Evolutionary conservation across 2,113 vertebrate genomes (phyloP).

Genomic region (Antechinus stuartii): DNA sequence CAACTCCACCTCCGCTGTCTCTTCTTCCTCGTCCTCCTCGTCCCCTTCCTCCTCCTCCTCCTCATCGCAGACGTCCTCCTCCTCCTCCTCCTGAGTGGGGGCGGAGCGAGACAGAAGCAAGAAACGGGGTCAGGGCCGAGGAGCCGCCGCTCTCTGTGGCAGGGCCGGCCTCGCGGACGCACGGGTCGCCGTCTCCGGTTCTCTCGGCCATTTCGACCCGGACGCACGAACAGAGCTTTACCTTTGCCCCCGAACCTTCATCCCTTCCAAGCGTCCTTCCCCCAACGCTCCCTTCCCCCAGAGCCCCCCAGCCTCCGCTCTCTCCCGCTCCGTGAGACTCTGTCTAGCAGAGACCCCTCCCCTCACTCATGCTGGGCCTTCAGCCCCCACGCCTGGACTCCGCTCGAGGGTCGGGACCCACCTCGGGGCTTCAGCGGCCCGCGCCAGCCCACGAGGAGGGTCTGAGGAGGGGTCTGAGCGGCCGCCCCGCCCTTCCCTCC

Average conservation of each 20-base stretch:
- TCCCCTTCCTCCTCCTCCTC: conserved; percentile 62
- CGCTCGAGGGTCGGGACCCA: too few relatives aligned
- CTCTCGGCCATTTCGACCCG: not conserved
- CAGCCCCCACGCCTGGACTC: too few relatives aligned
- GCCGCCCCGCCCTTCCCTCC: too few relatives aligned
- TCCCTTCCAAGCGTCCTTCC: not conserved
- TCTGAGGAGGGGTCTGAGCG: too few relatives aligned
- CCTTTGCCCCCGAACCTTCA: not conserved
- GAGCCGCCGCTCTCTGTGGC: not conserved
- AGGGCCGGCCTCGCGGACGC: not conserved
- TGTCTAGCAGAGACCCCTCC: too few relatives aligned
- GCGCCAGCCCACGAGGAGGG: too few relatives aligned
- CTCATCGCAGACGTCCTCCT: conserved; percentile 36
- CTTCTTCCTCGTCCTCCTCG: conserved; percentile 73
- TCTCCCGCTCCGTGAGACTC: too few relatives aligned
- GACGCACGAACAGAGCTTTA: not conserved
- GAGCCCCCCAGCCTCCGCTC: too few relatives aligned
- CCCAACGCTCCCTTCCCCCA: not conserved
- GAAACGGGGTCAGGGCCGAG: not conserved
- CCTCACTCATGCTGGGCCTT: too few relatives aligned
- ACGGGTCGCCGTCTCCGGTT: not conserved
- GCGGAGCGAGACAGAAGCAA: not conserved
- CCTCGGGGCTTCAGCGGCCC: too few relatives aligned
- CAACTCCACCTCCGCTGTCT: conserved; percentile 82
- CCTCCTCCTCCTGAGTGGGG: conserved; percentile 60